Percentiles rank a stretch among this genome's conserved stretches.
These are phyloP conservation scores for Oligia strigilis DNA, from an alignment of 2,888 invertebrate genomes.

Conservation along the genomic window DNA sequence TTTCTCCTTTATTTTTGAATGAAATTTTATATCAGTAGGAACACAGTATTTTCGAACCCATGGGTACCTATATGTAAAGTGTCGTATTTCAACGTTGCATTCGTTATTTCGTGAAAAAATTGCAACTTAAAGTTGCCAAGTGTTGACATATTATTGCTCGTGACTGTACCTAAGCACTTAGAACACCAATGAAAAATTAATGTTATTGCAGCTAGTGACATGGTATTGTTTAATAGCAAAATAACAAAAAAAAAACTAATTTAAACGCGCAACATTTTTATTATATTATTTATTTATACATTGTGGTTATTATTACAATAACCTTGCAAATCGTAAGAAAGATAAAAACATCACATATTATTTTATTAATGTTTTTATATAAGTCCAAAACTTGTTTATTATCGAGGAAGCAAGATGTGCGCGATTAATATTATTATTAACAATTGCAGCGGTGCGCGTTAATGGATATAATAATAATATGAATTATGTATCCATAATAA, in stretches of 20 bases:
- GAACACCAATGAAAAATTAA: background rate
- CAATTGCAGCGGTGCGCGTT: background rate
- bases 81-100: too few relatives aligned
- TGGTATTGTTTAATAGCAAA: background rate
- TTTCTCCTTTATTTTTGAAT: too few relatives aligned
- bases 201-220: background rate
- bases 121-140: too few relatives aligned
- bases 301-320: background rate
- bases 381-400: constrained; percentile 9
- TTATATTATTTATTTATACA: background rate
- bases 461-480: background rate
- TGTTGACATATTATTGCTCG: too few relatives aligned
- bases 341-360: background rate
- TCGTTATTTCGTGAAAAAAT: too few relatives aligned
- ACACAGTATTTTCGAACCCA: too few relatives aligned
- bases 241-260: background rate
- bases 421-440: background rate
- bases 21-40: too few relatives aligned
- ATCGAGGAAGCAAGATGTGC: background rate
- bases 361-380: background rate
- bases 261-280: background rate
- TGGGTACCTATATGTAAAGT: too few relatives aligned
- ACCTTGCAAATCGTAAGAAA: background rate
- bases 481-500: constrained; percentile 14
- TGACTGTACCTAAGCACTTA: background rate